Percentiles rank a stretch among this genome's conserved stretches.
Conservation (phyloP, 2,113 vertebrate genomes). For the Ovibos moschatus region DNA sequence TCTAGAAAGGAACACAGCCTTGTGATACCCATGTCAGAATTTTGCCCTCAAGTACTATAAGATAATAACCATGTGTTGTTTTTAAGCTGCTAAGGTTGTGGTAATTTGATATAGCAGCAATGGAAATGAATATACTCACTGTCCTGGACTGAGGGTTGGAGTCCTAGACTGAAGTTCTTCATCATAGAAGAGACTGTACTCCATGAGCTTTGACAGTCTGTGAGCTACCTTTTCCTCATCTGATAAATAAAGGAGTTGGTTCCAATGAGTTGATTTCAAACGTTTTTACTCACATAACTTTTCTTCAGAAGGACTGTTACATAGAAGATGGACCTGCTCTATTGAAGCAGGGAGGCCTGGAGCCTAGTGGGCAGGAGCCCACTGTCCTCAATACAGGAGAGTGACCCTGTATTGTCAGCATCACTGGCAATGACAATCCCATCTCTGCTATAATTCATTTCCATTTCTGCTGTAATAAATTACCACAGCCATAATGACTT, state of each 20-base stretch:
- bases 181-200: not conserved
- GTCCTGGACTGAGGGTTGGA: not conserved
- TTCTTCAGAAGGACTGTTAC: not conserved
- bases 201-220: not conserved
- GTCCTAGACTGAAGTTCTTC: not conserved
- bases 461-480: not conserved
- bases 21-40: not conserved
- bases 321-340: not conserved
- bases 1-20: not conserved
- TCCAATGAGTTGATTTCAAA: not conserved
- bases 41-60: not conserved
- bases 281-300: not conserved
- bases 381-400: not conserved
- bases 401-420: not conserved
- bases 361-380: not conserved
- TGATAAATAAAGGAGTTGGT: not conserved
- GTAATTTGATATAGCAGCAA: not conserved
- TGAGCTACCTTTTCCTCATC: not conserved
- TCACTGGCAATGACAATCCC: not conserved
- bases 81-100: not conserved
- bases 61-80: not conserved
- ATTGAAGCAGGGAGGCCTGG: not conserved
- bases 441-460: not conserved
- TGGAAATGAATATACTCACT: not conserved
- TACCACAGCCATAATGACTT: not conserved